A percentile compares a stretch with the other conserved stretches of the same genome.
Evolutionary conservation across 2,888 invertebrate species (phyloP).

Genomic region (Ophion costatus): DNA sequence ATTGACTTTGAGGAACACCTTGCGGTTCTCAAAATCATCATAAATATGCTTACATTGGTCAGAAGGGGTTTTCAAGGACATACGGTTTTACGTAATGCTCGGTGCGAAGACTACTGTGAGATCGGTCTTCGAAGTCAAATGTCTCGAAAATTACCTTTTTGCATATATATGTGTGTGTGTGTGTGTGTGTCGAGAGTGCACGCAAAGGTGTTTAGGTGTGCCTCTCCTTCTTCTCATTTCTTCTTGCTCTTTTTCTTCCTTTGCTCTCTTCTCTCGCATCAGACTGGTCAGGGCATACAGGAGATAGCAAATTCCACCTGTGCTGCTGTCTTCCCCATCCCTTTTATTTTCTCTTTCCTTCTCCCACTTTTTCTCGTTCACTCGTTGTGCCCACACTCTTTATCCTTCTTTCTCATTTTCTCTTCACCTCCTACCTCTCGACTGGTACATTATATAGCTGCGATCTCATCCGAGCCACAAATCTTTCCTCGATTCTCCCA

Average conservation of each 20-base stretch:
- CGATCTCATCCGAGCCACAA: constrained; percentile 45
- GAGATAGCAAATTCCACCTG: constrained; percentile 82
- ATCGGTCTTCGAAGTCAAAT: constrained; percentile 2
- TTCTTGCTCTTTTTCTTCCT: constrained; percentile 33
- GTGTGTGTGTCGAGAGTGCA: constrained; percentile 72
- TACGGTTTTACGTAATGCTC: too few relatives aligned
- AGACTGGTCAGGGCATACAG: constrained; percentile 59
- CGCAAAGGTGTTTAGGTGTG: constrained; percentile 80
- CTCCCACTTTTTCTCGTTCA: constrained; percentile 4
- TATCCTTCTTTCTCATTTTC: constrained; percentile 38
- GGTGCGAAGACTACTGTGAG: too few relatives aligned
- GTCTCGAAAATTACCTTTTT: not conserved
- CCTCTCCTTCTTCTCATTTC: constrained; percentile 53
- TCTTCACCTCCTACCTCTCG: constrained; percentile 15
- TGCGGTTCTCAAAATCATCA: too few relatives aligned
- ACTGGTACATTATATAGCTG: constrained; percentile 24
- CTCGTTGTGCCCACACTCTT: constrained; percentile 16
- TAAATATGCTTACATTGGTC: too few relatives aligned
- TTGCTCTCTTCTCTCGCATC: constrained; percentile 59
- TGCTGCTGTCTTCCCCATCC: constrained; percentile 76
- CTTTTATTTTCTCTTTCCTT: constrained; percentile 28
- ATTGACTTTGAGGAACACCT: too few relatives aligned
- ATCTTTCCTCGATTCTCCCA: constrained; percentile 65
- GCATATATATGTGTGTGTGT: constrained; percentile 36
- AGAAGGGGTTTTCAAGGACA: too few relatives aligned